These are phyloP conservation scores for Drosophila neonasuta DNA, from an alignment of 2,888 invertebrate genomes.

Conservation along the genomic window DNA sequence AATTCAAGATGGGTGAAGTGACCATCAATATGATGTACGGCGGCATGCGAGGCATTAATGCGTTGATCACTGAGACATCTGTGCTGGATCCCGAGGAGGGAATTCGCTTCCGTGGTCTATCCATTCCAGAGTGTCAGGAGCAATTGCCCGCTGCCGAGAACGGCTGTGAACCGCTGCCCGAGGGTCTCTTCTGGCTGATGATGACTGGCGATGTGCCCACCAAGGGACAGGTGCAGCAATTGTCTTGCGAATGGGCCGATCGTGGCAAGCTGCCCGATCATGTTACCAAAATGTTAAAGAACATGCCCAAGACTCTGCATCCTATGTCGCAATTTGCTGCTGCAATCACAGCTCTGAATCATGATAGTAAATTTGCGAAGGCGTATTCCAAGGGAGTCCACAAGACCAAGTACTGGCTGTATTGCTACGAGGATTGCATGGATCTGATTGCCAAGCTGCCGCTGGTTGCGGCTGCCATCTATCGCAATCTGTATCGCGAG, in stretches of 20 bases:
- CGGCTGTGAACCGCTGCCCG: conserved; percentile 22
- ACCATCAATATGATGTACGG: conserved; percentile 97
- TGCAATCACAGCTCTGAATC: conserved; percentile 89
- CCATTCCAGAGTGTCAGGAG: conserved; percentile 21
- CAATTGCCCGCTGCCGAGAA: conserved; percentile 5
- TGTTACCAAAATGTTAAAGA: conserved; percentile 15
- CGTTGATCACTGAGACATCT: conserved; percentile 94
- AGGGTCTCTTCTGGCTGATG: conserved; percentile 92
- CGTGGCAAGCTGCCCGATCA: conserved; percentile 12
- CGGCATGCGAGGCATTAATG: conserved; percentile 96
- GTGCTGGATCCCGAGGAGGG: conserved; percentile 95
- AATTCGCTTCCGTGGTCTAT: conserved; percentile 92
- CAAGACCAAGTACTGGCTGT: conserved; percentile 89
- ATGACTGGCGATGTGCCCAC: conserved; percentile 87
- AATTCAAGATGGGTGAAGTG: conserved; percentile 75
- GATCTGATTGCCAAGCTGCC: conserved; percentile 91
- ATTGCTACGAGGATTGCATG: conserved; percentile 90
- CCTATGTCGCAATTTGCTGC: conserved; percentile 88
- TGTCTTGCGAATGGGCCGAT: conserved; percentile 19
- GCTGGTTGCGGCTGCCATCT: conserved; percentile 84
- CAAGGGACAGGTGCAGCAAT: conserved; percentile 2
- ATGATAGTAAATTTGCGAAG: conserved; percentile 89
- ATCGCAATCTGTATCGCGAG: conserved; percentile 9
- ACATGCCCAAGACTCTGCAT: conserved; percentile 24
- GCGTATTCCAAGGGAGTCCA: conserved; percentile 85